Conservation (phyloP, 2,888 invertebrate genomes). For the Acleris laterana region DNA sequence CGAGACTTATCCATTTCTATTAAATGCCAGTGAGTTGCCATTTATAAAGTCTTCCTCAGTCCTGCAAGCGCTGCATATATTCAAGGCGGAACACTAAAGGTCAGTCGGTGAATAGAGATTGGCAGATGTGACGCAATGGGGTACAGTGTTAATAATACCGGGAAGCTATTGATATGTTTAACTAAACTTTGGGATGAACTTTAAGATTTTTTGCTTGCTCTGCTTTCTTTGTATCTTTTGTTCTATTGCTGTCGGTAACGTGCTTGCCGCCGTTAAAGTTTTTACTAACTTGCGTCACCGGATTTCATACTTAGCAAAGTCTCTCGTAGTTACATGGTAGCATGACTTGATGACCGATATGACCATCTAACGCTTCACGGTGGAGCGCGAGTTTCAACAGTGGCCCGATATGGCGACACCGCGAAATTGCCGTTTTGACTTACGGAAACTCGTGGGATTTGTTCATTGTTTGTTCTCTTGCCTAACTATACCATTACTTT, state of each 20-base stretch:
- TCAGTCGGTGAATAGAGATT: slow-evolving; percentile 68
- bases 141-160: slow-evolving; percentile 50
- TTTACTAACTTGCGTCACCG: slow-evolving; percentile 4
- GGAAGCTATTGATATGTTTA: slow-evolving; percentile 18
- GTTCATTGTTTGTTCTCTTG: slow-evolving; percentile 35
- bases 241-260: slow-evolving; percentile 23
- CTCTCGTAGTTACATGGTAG: slow-evolving; percentile 22
- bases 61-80: slow-evolving; percentile 58
- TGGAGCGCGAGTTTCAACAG: slow-evolving; percentile 40
- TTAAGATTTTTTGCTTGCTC: background rate
- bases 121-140: slow-evolving; percentile 73
- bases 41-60: slow-evolving; percentile 48
- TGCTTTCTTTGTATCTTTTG: slow-evolving; percentile 40
- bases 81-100: slow-evolving; percentile 60
- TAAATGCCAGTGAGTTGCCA: slow-evolving; percentile 55
- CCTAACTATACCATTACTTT: slow-evolving; percentile 19
- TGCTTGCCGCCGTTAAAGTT: slow-evolving; percentile 14
- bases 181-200: slow-evolving; percentile 1
- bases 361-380: slow-evolving; percentile 26
- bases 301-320: no score
- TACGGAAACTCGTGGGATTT: slow-evolving; percentile 54
- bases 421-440: slow-evolving; percentile 46
- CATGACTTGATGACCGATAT: slow-evolving; percentile 23
- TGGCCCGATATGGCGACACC: slow-evolving; percentile 45
- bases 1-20: slow-evolving; percentile 21